These are phyloP conservation scores for Rhinogobius similis DNA, from an alignment of 2,113 vertebrate species.

Conservation along the genomic window DNA sequence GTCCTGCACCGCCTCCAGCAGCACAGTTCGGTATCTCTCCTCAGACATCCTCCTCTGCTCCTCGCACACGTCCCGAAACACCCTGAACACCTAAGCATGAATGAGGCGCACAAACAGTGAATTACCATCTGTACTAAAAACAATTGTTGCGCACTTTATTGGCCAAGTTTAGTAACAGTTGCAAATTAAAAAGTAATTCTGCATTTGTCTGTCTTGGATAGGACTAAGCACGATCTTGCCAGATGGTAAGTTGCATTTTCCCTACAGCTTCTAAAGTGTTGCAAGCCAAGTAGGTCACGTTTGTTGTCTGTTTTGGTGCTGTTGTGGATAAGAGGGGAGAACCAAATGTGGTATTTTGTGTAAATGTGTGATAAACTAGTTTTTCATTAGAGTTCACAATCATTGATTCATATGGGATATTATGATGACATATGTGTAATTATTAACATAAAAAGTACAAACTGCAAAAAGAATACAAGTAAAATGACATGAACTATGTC, in stretches of 20 bases:
- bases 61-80: constrained; percentile 77
- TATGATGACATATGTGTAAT: no score
- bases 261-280: not conserved
- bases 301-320: not conserved
- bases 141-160: no score
- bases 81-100: constrained; percentile 79
- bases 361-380: not conserved
- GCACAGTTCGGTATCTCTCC: constrained; percentile 66
- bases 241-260: not conserved
- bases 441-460: no score
- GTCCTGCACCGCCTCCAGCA: constrained; percentile 80
- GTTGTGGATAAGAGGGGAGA: not conserved
- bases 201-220: not conserved
- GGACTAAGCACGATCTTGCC: not conserved
- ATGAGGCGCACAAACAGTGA: not conserved
- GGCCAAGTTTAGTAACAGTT: not conserved
- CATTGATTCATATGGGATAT: no score
- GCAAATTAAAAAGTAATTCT: not conserved
- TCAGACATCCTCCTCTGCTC: constrained; percentile 75
- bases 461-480: no score
- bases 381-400: no score
- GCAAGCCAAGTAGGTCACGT: not conserved
- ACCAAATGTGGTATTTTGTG: not conserved
- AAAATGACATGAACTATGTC: no score
- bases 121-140: not conserved